Evolutionary conservation across 2,113 vertebrate species (phyloP).

Genomic region (Halcyon senegalensis): DNA sequence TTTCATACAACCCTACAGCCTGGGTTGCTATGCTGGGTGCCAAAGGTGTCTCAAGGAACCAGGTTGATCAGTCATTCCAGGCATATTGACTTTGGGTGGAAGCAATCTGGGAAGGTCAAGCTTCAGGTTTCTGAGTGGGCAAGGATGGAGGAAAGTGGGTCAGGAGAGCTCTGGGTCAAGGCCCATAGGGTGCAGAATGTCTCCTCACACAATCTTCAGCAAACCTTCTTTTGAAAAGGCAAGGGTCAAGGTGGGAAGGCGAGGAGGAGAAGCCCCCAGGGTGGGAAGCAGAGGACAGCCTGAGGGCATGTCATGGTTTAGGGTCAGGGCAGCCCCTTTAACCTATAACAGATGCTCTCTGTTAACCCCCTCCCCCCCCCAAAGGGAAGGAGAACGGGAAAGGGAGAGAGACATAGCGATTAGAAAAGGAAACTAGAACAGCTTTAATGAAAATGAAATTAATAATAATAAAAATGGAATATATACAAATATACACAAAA

Average conservation of each 20-base stretch:
- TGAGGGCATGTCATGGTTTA: background rate
- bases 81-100: rapidly evolving
- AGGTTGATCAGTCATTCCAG: background rate
- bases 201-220: background rate
- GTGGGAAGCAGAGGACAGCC: background rate
- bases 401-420: too few species aligned
- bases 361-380: too few species aligned
- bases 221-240: background rate
- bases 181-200: background rate
- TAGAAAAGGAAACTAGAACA: too few species aligned
- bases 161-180: background rate
- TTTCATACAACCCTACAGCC: background rate
- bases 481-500: too few species aligned
- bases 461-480: too few species aligned
- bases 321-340: too few species aligned
- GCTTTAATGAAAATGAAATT: too few species aligned
- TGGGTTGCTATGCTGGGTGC: background rate
- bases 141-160: background rate
- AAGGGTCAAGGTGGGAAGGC: background rate
- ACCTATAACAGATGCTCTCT: too few species aligned
- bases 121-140: background rate
- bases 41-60: background rate
- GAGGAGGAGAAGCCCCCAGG: background rate
- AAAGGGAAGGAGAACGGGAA: too few species aligned
- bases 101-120: background rate